A percentile compares a stretch with the other conserved stretches of the same genome.
These are phyloP conservation scores for Spodoptera litura DNA, from an alignment of 1,140 invertebrate genomes.

Conservation along the genomic window DNA sequence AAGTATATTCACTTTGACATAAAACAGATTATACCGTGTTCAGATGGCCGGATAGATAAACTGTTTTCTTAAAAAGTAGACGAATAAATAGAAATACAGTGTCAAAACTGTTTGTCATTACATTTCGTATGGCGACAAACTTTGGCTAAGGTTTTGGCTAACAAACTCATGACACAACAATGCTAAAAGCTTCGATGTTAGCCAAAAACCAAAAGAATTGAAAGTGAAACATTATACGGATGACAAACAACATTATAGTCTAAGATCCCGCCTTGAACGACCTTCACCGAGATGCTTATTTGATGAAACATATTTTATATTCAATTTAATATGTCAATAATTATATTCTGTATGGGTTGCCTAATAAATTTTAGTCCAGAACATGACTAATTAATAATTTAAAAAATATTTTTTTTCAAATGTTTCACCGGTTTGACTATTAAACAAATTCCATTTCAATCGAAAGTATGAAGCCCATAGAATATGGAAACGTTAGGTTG, in stretches of 20 bases:
- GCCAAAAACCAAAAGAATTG: constrained; percentile 16
- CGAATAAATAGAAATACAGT: constrained; percentile 14
- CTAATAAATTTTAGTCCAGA: no score
- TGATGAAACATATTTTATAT: no score
- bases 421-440: no score
- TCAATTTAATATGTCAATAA: no score
- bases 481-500: no score
- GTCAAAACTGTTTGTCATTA: neutral
- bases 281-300: no score
- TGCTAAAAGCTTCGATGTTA: constrained; percentile 30
- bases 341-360: no score
- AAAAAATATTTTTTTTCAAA: no score
- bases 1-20: constrained; percentile 15
- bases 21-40: constrained; percentile 6
- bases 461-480: no score
- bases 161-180: constrained; percentile 13
- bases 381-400: no score
- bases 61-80: neutral
- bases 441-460: no score
- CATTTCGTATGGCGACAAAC: constrained; percentile 1
- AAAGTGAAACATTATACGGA: constrained; percentile 35
- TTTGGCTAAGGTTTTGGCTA: constrained; percentile 18
- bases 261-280: no score
- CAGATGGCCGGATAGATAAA: constrained; percentile 12
- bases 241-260: constrained; percentile 1